Evolutionary conservation across 2,113 vertebrate genomes (phyloP), one percentile per base, ranked within the genome.

Genomic region (Labeo catla): DNA sequence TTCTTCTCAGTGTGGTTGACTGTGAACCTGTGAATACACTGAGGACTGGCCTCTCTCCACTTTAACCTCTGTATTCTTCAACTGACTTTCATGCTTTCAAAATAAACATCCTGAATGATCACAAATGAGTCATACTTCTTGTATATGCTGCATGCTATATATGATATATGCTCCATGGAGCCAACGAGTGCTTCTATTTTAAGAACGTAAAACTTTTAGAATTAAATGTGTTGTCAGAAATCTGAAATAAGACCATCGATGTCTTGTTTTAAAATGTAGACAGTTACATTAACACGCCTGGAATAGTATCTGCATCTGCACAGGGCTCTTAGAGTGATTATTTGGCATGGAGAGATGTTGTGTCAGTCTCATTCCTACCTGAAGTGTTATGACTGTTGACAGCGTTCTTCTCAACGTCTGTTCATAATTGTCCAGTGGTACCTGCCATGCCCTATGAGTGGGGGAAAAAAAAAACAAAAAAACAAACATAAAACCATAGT

Each of bases 41-140:
- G 86, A 86, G 90, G 91, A 91, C 90, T 90, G 88, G 87, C 76
- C 74, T 91, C 91, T 88, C 89, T 91, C 90, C 88, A 93, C 91
- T 92, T 89, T 92, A 90, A 93, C 90, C 90, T 91, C 89, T 92
- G 91, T 94, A 88, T 89, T 92, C 89, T 80, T 92, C 91, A 87
- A 94, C 88, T 87, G 86, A 93, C 86, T 93, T 92, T 85, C 84
- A 94, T 92, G 90, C 92, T 90, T 93, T 94, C 92, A 90, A 93
- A 94, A 94, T 95, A 95, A 95, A 95, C 54, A 81, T 91, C n/a
- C 79, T 50, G 65, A 82, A 52, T 70, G 81, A 82, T 89, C 23
- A 90, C 50, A 9, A 15, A 50, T 91, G 82, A 50, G 77, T 83
- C 63, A 50, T 39, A 6, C 12, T 61, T 79, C 15, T 66, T 90